These are phyloP conservation scores for Xenops minutus DNA, from an alignment of 2,797 vertebrate genomes.

Conservation along the genomic window DNA sequence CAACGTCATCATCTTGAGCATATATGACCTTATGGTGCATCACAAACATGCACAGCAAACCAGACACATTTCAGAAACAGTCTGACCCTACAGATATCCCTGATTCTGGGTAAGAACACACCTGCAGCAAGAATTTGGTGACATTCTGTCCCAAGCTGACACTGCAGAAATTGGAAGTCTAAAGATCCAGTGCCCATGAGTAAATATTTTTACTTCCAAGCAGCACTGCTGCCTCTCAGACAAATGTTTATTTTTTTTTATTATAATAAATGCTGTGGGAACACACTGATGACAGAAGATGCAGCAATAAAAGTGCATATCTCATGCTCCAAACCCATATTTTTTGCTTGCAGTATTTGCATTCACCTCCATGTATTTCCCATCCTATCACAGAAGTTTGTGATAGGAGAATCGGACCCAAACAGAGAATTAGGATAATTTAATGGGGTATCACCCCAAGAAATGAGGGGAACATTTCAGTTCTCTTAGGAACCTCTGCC, in stretches of 20 bases:
- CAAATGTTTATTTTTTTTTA: not conserved
- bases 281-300: not conserved
- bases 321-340: not conserved
- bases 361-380: not conserved
- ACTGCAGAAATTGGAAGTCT: not conserved
- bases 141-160: not conserved
- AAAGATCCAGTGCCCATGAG: not conserved
- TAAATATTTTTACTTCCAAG: not conserved
- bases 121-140: not conserved
- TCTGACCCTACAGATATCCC: not conserved
- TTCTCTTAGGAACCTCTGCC: not conserved
- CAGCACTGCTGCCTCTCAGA: not conserved
- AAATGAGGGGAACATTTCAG: not conserved
- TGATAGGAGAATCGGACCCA: not conserved
- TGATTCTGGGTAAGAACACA: not conserved
- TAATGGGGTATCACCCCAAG: not conserved
- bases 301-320: not conserved
- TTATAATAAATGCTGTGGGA: not conserved
- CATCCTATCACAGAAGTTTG: not conserved
- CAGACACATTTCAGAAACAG: not conserved
- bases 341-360: not conserved
- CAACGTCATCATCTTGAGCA: not conserved
- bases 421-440: not conserved
- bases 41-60: not conserved
- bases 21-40: fast-evolving